Evolutionary conservation across 2,888 invertebrate genomes (phyloP).

Genomic region (Pristionchus japonicus): DNA sequence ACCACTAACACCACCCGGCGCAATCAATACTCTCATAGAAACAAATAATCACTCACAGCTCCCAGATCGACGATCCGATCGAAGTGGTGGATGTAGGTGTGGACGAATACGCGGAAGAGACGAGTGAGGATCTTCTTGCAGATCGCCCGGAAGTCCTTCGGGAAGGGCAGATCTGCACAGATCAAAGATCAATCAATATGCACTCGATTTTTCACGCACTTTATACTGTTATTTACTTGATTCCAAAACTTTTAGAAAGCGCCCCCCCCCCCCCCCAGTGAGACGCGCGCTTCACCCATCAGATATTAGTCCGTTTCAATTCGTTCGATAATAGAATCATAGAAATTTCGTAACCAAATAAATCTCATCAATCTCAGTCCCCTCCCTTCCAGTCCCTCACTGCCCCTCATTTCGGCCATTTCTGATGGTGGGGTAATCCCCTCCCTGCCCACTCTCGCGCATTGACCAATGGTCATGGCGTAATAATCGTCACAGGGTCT

Average conservation of each 20-base stretch:
- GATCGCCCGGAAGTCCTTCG: conserved; percentile 85
- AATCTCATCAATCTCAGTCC: not conserved
- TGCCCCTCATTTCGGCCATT: not conserved
- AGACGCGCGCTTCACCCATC: not conserved
- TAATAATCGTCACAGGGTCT: too few relatives aligned
- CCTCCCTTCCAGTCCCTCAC: not conserved
- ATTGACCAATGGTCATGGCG: too few relatives aligned
- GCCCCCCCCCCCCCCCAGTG: not conserved
- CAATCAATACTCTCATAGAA: not conserved
- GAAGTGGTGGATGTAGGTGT: conserved; percentile 94
- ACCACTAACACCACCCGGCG: not conserved
- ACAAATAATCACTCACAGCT: conserved; percentile 80
- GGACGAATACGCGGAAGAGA: conserved; percentile 90
- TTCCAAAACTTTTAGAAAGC: too few relatives aligned
- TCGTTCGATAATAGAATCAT: not conserved
- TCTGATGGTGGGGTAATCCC: not conserved
- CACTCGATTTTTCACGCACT: too few relatives aligned
- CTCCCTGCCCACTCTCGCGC: not conserved
- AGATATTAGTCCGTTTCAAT: not conserved
- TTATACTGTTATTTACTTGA: too few relatives aligned
- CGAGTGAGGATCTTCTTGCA: conserved; percentile 90
- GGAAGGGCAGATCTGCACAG: conserved; percentile 86
- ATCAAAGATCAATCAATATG: not conserved
- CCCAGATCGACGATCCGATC: conserved; percentile 89
- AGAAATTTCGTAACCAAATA: not conserved